Conservation (phyloP, 2,888 invertebrate species). For the Galeopsomyia nigrocyanea region DNA sequence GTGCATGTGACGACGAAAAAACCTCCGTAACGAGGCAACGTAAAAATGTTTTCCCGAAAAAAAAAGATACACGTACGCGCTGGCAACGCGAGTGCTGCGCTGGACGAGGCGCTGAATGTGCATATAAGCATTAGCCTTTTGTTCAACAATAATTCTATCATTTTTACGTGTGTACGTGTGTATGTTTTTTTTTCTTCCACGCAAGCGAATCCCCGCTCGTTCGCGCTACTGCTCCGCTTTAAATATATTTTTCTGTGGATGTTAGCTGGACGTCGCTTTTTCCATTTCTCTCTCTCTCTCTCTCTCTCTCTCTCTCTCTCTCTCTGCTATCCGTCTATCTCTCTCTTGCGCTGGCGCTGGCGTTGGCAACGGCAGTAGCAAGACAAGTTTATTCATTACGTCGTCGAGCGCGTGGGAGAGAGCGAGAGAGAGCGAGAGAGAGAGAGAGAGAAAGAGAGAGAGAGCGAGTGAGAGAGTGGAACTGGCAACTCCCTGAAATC, state of each 20-base stretch:
- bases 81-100: constrained; percentile 3
- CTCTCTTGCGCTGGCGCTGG: constrained; percentile 48
- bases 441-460: constrained; percentile 46
- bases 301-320: constrained; percentile 41
- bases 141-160: constrained; percentile 35
- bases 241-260: constrained; percentile 36
- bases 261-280: neutral
- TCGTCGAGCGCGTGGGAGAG: constrained; percentile 39
- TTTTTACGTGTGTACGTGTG: neutral
- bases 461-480: constrained; percentile 55
- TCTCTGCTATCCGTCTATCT: constrained; percentile 23
- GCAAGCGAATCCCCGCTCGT: neutral
- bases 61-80: too few relatives aligned
- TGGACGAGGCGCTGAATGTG: neutral
- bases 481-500: constrained; percentile 58
- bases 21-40: neutral
- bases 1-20: neutral
- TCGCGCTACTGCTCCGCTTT: constrained; percentile 44
- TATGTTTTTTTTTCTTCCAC: constrained; percentile 1
- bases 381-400: constrained; percentile 47
- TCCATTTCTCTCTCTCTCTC: constrained; percentile 54
- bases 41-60: constrained; percentile 15
- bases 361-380: constrained; percentile 20
- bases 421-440: constrained; percentile 42
- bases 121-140: neutral